A percentile compares a stretch with the other conserved stretches of the same genome.
Conservation (phyloP, 2,888 invertebrate genomes). For the Cheilosia soror region DNA sequence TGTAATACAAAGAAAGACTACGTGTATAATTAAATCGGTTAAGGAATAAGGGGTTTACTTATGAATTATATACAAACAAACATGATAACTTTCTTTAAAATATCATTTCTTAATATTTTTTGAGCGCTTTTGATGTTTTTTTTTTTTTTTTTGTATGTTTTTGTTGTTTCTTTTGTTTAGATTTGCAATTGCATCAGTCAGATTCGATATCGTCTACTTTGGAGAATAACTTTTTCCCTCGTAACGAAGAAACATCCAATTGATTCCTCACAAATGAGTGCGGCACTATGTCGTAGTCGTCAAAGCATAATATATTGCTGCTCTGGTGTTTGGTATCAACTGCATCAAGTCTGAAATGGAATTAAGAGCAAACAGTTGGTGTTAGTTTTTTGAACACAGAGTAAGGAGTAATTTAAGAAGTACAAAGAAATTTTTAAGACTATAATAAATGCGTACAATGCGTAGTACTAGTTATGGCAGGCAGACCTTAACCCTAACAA, state of each 20-base stretch:
- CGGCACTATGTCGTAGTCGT: slow-evolving; percentile 76
- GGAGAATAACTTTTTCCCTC: slow-evolving; percentile 81
- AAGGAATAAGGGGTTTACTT: slow-evolving; percentile 38
- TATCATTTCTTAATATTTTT: slow-evolving; percentile 25
- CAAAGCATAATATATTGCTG: slow-evolving; percentile 76
- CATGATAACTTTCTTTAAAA: slow-evolving; percentile 50
- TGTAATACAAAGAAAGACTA: slow-evolving; percentile 36
- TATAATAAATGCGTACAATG: too few relatives aligned
- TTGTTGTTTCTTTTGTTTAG: slow-evolving; percentile 10
- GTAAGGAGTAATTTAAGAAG: neutral
- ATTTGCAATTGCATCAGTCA: slow-evolving; percentile 51
- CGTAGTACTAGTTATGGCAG: too few relatives aligned
- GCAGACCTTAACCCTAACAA: too few relatives aligned
- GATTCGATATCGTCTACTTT: slow-evolving; percentile 80
- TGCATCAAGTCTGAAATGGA: slow-evolving; percentile 71
- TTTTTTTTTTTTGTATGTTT: slow-evolving; percentile 1
- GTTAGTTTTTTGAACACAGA: neutral
- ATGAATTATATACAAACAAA: slow-evolving; percentile 55
- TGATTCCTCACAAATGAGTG: slow-evolving; percentile 76
- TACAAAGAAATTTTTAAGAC: too few relatives aligned
- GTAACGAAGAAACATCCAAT: slow-evolving; percentile 80
- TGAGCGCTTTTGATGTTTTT: neutral
- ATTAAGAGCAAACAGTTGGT: neutral
- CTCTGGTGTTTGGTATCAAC: slow-evolving; percentile 69
- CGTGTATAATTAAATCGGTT: slow-evolving; percentile 20